A percentile compares a stretch with the other conserved stretches of the same genome.
Conservation (phyloP, 2,888 invertebrate genomes). For the Epinotia ramella region DNA sequence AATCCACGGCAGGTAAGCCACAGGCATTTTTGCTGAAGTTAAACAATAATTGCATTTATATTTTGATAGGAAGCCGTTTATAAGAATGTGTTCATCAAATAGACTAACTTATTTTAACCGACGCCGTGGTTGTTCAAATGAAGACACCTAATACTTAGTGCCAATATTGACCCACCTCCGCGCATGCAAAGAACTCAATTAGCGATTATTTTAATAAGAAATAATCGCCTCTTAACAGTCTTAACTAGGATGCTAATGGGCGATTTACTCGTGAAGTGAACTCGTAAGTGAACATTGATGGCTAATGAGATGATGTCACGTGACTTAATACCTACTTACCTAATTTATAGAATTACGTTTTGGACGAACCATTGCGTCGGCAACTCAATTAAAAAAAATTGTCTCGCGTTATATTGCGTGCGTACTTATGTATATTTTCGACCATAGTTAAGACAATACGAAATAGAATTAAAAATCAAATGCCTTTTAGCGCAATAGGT, state of each 20-base stretch:
- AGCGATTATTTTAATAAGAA: slow-evolving; percentile 7
- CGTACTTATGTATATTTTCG: slow-evolving; percentile 66
- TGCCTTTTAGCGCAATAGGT: slow-evolving; percentile 82
- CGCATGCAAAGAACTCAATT: slow-evolving; percentile 8
- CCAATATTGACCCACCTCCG: neutral
- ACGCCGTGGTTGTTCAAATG: slow-evolving; percentile 25
- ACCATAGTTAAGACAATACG: slow-evolving; percentile 85
- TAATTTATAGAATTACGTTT: neutral
- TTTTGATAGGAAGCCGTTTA: slow-evolving; percentile 43
- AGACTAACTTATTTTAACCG: slow-evolving; percentile 34
- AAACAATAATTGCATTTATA: slow-evolving; percentile 39
- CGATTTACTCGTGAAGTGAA: neutral
- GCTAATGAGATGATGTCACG: slow-evolving; percentile 12
- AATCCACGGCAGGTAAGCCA: neutral
- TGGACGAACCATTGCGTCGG: slow-evolving; percentile 21
- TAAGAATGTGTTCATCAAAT: slow-evolving; percentile 41
- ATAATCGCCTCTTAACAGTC: slow-evolving; percentile 22
- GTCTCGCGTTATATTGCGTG: slow-evolving; percentile 32
- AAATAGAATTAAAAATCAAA: slow-evolving; percentile 76
- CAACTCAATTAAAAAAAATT: neutral
- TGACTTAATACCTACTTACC: slow-evolving; percentile 2
- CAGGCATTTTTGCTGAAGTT: slow-evolving; percentile 13
- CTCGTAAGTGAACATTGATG: slow-evolving; percentile 9
- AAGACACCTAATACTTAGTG: slow-evolving; percentile 1
- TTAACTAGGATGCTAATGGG: slow-evolving; percentile 21